Base-by-base conservation (phyloP, 2,113 vertebrate species). In the Tautogolabrus adspersus region DNA sequence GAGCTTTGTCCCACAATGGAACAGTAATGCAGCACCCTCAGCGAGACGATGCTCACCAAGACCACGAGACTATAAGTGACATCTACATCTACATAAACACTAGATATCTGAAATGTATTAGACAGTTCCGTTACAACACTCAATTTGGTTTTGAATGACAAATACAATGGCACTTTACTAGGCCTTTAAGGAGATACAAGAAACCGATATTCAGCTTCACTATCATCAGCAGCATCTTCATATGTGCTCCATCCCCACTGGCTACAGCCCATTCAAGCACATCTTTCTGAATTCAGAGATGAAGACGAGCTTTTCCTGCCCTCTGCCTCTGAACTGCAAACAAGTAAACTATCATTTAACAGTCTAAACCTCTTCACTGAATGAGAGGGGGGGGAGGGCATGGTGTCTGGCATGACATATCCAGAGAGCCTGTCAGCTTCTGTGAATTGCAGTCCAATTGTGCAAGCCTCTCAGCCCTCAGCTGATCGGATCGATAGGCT, bases 321-420 rank as follows among this genome's bases (percentile, higher is more conserved):
- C 22, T 38, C 59, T 15, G 21, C 55, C 22, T 38, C 59, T 15
- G 21, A 75, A 71, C 72, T 75, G 67, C 40, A 61, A 30, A 52
- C 54, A 38, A 58, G 57, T 38, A 77, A 73, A 76, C 66, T 59
- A 63, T 56, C 21, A 83, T 79, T 88, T 71, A 81, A 83, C 37
- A 69, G 71, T 72, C 72, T 66, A 11, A 61, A 63, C 26, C 59
- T 72, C 79, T 51, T 38, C 21, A 10, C 19, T 73, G 69, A 78
- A 76, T 40, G 26, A 18, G 26, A 26, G 38, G 38, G 40, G 11
- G 40, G 61, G 49, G 26, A 26, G 23, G 26, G 47, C 2, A 38
- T 40, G 38, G 34, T 18, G 71, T 61, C 68, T 54, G 40, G 21
- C 67, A 44, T 76, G 64, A 76, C n/a, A 23, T 57, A 74, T 78